Conservation (phyloP, 2,888 invertebrate genomes). For the Aporophyla nigra region DNA sequence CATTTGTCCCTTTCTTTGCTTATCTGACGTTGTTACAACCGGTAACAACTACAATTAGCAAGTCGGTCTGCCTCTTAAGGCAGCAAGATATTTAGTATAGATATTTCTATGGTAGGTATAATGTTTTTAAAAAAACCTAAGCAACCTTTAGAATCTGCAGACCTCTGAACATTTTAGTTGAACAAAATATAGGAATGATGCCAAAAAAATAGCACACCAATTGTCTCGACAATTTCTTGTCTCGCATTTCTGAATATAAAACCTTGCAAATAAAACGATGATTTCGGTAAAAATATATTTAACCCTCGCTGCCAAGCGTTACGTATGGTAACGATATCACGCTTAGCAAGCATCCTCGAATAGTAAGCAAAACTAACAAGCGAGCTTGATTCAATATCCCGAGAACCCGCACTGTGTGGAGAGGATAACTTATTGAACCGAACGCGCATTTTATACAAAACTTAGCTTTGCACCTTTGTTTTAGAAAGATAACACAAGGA, state of each 20-base stretch:
- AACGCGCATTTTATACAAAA: constrained; percentile 54
- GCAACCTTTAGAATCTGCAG: not conserved
- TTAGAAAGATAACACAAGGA: constrained; percentile 43
- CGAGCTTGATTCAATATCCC: constrained; percentile 61
- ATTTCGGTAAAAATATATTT: constrained; percentile 30
- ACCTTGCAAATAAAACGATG: constrained; percentile 35
- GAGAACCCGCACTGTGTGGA: constrained; percentile 42
- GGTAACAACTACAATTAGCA: constrained; percentile 27
- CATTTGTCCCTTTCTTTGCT: constrained; percentile 24
- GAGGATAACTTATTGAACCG: constrained; percentile 60
- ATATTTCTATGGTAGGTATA: no score
- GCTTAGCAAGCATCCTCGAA: constrained; percentile 43
- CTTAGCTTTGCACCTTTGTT: constrained; percentile 46
- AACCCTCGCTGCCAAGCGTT: not conserved
- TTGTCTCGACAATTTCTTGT: constrained; percentile 1
- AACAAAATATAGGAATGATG: not conserved
- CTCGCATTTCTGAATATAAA: not conserved
- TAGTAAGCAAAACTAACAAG: constrained; percentile 63
- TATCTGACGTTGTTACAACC: constrained; percentile 31
- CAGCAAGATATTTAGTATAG: not conserved
- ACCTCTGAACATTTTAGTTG: not conserved
- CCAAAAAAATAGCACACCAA: not conserved
- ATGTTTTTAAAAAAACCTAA: not conserved
- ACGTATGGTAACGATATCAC: constrained; percentile 25
- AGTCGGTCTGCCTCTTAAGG: no score